These are phyloP conservation scores for Ptilorrhoa leucosticta DNA, from an alignment of 2,113 vertebrate genomes.

Conservation along the genomic window DNA sequence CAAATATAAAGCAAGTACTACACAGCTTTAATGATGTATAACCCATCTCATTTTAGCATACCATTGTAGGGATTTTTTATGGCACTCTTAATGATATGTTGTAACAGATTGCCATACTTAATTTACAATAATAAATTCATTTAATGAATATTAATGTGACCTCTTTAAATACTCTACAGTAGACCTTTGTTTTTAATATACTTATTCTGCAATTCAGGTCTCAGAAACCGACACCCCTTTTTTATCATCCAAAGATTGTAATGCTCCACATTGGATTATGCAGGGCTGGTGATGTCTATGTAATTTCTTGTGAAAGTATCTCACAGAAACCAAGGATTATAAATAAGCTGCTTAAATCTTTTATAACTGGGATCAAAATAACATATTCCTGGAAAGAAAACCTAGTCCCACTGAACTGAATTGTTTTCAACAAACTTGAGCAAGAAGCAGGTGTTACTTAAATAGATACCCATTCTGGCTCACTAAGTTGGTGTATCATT, in stretches of 20 bases:
- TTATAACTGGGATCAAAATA: not conserved
- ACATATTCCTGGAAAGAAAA: not conserved
- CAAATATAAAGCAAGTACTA: not conserved
- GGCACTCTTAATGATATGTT: conserved; percentile 36
- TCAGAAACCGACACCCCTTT: not conserved
- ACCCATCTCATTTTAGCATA: not conserved
- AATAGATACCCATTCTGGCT: not conserved
- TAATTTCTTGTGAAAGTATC: not conserved
- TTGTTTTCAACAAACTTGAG: not conserved
- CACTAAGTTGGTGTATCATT: not conserved
- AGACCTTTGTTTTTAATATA: conserved; percentile 2
- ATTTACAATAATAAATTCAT: conserved; percentile 43
- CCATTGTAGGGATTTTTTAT: conserved; percentile 10
- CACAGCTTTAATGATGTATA: conserved; percentile 3
- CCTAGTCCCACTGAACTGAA: not conserved
- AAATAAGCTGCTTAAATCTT: not conserved
- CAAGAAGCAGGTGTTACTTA: not conserved
- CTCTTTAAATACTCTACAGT: not conserved
- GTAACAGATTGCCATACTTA: conserved; percentile 17
- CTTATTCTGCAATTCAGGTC: not conserved
- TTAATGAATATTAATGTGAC: conserved; percentile 28
- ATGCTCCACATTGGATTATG: not conserved
- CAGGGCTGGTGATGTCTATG: not conserved
- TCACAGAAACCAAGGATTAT: not conserved
- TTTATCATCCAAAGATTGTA: not conserved